phyloP scores from a whole-genome alignment of 2,113 vertebrate species.

The western clawed frog (Xenopus tropicalis) region DNA sequence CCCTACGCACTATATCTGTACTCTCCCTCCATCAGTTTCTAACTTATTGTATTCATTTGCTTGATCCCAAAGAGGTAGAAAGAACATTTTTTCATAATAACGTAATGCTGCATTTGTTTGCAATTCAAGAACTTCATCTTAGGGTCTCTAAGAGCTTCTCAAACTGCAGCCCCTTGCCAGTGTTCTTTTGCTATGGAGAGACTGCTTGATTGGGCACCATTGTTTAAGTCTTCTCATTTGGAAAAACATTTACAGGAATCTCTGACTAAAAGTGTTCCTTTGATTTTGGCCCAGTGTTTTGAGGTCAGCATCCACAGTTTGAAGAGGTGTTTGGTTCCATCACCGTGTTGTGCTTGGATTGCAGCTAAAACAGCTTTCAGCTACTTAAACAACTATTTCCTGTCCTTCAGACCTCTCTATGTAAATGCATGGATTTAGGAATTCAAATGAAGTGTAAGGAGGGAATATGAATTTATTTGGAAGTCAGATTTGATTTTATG shows the following conservation, averaged over 20 bases:
- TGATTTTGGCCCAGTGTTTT: constrained; percentile 23
- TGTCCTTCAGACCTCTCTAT: not conserved
- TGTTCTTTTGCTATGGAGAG: too few species aligned
- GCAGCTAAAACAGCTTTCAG: not conserved
- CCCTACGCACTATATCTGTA: too few species aligned
- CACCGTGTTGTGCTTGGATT: constrained; percentile 31
- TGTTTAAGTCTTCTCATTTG: constrained; percentile 16
- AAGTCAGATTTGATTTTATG: not conserved
- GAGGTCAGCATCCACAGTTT: constrained; percentile 27
- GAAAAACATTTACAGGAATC: constrained; percentile 37
- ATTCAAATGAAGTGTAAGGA: not conserved
- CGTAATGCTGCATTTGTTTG: too few species aligned
- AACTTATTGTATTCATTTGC: too few species aligned
- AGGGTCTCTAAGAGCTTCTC: too few species aligned
- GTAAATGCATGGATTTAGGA: constrained; percentile 11
- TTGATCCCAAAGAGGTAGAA: too few species aligned
- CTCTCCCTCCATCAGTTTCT: too few species aligned
- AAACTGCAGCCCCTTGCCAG: too few species aligned
- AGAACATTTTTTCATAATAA: too few species aligned
- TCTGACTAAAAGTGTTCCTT: constrained; percentile 20
- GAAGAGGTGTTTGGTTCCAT: constrained; percentile 19
- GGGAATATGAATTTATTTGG: not conserved
- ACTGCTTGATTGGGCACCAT: constrained; percentile 1
- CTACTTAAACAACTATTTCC: constrained; percentile 24
- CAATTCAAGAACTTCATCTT: too few species aligned